phyloP scores from a whole-genome alignment of 2,888 invertebrate species.

The Temnothorax unifasciatus region DNA sequence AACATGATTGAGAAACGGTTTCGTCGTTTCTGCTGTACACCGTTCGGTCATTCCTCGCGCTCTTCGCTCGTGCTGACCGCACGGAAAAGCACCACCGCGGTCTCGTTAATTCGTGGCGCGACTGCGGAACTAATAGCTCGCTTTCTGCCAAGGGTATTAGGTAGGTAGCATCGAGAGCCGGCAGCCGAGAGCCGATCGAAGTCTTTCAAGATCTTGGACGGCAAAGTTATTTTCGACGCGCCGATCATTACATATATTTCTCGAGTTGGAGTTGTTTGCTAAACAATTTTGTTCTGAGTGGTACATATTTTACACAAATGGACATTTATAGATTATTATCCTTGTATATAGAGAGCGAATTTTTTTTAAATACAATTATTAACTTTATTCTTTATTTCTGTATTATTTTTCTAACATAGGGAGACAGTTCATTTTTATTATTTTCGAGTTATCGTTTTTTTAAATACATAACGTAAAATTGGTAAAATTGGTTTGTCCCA shows the following conservation, averaged over 20 bases:
- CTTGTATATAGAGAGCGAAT: background rate
- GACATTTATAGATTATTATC: background rate
- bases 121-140: conserved; percentile 29
- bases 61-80: conserved; percentile 11
- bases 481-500: conserved; percentile 5
- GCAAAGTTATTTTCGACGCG: background rate
- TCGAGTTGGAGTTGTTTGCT: background rate
- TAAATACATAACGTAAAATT: conserved; percentile 19
- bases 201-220: background rate
- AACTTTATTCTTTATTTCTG: conserved; percentile 6
- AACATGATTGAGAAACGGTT: conserved; percentile 35
- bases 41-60: conserved; percentile 23
- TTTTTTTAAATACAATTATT: background rate
- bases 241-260: background rate
- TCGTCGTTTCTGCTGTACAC: background rate
- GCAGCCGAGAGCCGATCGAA: background rate
- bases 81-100: conserved; percentile 18
- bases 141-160: conserved; percentile 21
- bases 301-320: background rate
- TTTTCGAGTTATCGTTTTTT: background rate
- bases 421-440: background rate
- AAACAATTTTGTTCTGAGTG: background rate
- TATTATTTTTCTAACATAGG: background rate
- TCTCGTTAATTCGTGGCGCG: conserved; percentile 44
- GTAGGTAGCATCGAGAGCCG: background rate